phyloP scores from a whole-genome alignment of 64 coral and sea anemone species.

The Hydrozoanthus tunicans region DNA sequence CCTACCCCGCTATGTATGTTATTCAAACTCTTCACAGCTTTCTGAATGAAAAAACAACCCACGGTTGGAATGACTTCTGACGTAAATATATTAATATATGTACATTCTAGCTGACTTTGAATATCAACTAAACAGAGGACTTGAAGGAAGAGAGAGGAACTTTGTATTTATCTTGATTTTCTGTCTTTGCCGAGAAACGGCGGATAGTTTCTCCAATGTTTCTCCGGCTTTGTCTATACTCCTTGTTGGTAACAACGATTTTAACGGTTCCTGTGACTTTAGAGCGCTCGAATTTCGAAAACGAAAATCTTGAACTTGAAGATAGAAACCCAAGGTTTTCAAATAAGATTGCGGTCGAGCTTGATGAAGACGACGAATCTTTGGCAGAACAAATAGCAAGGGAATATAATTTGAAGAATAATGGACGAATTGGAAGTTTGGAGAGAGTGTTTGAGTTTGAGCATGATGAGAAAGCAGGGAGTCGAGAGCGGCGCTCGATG shows the following conservation, averaged over 20 bases:
- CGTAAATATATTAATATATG: slow-evolving; percentile 9
- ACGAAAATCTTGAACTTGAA: neutral
- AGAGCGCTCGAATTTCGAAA: slow-evolving; percentile 22
- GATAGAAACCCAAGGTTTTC: neutral
- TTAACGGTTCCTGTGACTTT: slow-evolving; percentile 30
- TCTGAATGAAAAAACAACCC: neutral
- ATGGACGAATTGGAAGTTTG: slow-evolving; percentile 73
- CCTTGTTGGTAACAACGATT: slow-evolving; percentile 26
- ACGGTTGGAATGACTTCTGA: neutral
- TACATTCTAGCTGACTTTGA: neutral
- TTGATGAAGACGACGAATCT: slow-evolving; percentile 67
- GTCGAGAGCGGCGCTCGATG: slow-evolving; percentile 44
- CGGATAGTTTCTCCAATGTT: slow-evolving; percentile 12
- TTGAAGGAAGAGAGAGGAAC: neutral
- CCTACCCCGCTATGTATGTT: neutral
- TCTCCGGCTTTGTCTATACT: neutral
- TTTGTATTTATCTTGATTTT: slow-evolving; percentile 14
- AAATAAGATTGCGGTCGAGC: slow-evolving; percentile 53
- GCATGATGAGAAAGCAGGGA: slow-evolving; percentile 63
- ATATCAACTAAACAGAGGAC: neutral
- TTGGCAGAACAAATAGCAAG: slow-evolving; percentile 74
- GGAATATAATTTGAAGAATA: slow-evolving; percentile 70
- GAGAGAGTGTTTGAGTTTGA: slow-evolving; percentile 76
- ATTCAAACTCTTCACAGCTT: slow-evolving; percentile 15
- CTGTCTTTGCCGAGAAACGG: slow-evolving; percentile 11